Conservation (phyloP, 2,797 vertebrate species). For the Pteropus rufus region DNA sequence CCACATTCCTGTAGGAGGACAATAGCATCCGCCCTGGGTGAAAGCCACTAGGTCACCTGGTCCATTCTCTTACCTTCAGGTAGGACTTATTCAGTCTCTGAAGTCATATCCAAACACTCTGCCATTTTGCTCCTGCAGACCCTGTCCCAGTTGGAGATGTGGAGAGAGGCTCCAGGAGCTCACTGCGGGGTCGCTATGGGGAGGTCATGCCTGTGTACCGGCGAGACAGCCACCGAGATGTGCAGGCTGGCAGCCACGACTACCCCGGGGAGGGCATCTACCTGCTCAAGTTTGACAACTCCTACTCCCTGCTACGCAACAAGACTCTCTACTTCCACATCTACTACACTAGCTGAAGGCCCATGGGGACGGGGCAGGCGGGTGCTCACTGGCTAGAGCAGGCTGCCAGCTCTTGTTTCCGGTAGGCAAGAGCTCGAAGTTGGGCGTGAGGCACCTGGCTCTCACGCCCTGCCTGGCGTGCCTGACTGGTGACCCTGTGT, state of each 20-base stretch:
- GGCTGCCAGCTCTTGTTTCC: conserved; percentile 69
- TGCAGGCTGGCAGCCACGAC: conserved; percentile 94
- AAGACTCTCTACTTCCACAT: conserved; percentile 98
- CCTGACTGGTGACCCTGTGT: conserved; percentile 59
- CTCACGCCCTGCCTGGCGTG: conserved; percentile 50
- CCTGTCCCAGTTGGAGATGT: conserved; percentile 92
- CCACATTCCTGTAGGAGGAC: neutral
- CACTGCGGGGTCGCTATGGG: conserved; percentile 88
- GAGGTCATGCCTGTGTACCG: conserved; percentile 96
- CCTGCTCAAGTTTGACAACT: conserved; percentile 98
- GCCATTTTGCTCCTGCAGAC: conserved; percentile 81
- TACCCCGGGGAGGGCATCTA: conserved; percentile 98
- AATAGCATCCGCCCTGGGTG: accelerated
- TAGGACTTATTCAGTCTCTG: neutral
- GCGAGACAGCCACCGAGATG: conserved; percentile 93
- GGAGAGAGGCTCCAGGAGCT: conserved; percentile 92
- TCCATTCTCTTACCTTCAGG: neutral
- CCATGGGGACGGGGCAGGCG: neutral
- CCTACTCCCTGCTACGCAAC: conserved; percentile 97
- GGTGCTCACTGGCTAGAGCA: conserved; percentile 45
- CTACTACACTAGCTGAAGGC: conserved; percentile 94
- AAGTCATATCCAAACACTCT: neutral
- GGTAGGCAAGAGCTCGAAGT: conserved; percentile 36
- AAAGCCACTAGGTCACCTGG: neutral
- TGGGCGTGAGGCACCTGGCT: conserved; percentile 31